A percentile compares a stretch with the other conserved stretches of the same genome.
phyloP scores from a whole-genome alignment of 2,113 vertebrate species.

The Callipepla californica region DNA sequence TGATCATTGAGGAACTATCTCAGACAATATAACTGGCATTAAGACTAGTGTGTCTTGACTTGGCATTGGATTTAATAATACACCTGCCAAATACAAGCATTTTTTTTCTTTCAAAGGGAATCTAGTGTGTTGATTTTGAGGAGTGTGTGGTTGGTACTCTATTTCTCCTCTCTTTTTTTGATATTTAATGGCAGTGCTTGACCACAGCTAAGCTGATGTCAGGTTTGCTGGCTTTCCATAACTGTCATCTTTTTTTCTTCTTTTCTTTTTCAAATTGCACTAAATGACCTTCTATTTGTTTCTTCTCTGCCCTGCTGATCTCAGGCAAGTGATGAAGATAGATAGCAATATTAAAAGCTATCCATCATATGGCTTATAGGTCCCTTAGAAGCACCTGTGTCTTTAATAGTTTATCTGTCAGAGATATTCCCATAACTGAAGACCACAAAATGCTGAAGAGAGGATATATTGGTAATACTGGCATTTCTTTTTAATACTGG shows the following conservation, averaged over 20 bases:
- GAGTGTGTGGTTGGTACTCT: conserved; percentile 10
- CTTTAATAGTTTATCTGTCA: conserved; percentile 60
- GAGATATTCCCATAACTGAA: conserved; percentile 1
- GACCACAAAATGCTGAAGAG: neutral
- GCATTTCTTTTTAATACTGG: neutral
- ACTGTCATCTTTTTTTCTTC: neutral
- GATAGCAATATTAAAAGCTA: conserved; percentile 32
- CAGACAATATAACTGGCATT: neutral
- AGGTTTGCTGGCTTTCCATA: conserved; percentile 52
- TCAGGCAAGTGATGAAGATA: conserved; percentile 60
- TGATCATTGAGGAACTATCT: neutral
- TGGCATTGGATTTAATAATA: conserved; percentile 2
- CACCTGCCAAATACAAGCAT: neutral
- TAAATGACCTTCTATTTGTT: conserved; percentile 65
- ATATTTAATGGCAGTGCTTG: conserved; percentile 46
- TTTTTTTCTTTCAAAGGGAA: conserved; percentile 12
- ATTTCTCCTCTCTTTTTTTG: neutral
- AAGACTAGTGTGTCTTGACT: neutral
- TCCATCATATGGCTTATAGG: conserved; percentile 53
- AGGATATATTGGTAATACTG: neutral
- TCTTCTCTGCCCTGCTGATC: conserved; percentile 58
- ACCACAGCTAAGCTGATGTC: conserved; percentile 43
- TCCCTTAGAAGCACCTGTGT: conserved; percentile 47
- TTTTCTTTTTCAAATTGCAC: neutral
- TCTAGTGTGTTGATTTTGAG: neutral